Base-by-base conservation (phyloP, 2,797 vertebrate genomes). In the Cuniculus paca region DNA sequence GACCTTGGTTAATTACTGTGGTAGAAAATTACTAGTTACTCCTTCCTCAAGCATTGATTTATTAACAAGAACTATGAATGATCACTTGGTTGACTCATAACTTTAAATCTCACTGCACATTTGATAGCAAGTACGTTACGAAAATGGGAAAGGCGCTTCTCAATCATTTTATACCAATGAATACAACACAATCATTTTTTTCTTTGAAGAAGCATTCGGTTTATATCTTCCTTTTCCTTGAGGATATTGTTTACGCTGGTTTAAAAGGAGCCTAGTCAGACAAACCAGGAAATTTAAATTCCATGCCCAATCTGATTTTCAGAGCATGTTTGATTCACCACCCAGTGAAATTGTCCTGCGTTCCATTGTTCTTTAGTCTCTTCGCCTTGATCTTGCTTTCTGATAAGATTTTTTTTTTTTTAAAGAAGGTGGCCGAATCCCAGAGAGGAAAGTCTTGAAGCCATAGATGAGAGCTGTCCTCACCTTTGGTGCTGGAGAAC, bases 401-500 rank as follows among this genome's bases (percentile, higher is more conserved):
- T 60, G 31, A 42, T 78, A 16, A 45, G 24, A 45, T 74, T 42
- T 24, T 39, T 72, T 48, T 26, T 74, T 13, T 19, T 19, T 3
- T 61, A 26, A 48, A 20, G 50, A 79, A 94, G 58, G 85, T 54
- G 24, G 28, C 28, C 68, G 36, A 22, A 87, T 90, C 2, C 34
- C 70, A 82, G 58, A 78, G 16, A 80, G 42, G 70, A 56, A 89
- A 79, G 34, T 50, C 17, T 0, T 61, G 26, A 52, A 79, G 65
- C 39, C 65, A 36, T 93, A 60, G 63, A 95, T 97, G 96, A 97
- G 16, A 34, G 22, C 95, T 89, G 63, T 61, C 75, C 16, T 19
- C 65, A 28, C 39, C 20, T 48, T 5, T 0, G 7, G 31, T 26
- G 74, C n/a, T 86, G 80, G 90, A 80, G 34, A 92, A 34, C 16